Evolutionary conservation across 1,140 invertebrate species (phyloP), one percentile per base, ranked within the genome.

Genomic region (Papilio machaon): DNA sequence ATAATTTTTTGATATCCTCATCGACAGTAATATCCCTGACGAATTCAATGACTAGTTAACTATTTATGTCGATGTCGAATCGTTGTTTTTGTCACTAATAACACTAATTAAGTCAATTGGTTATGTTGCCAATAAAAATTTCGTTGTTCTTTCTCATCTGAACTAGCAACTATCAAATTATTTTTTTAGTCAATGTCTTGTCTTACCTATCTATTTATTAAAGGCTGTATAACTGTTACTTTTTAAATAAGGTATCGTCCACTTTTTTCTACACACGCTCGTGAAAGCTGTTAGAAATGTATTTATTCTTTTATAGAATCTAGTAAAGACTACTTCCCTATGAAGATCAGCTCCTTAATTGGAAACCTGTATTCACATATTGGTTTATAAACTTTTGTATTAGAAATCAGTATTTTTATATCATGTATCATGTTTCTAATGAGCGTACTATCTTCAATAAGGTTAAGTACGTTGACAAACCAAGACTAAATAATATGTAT

Each of bases 251-350:
- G 74, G 74, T 17, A 9, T 17, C 38, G 2, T 73, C 70, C 6
- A 46, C 1, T 73, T 73, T 46, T 49, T 49, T 23, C 9, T 13
- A 3, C 9, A 30, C 19, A 52, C n/a, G 46, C 1, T 52, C 47
- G 46, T 15, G 74, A 76, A 76, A 76, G 74, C 74, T 47, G 47
- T 76, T 76, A 76, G 74, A 49, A 76, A 76, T 15, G 19, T 6
- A 52, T 23, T 8, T 76, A 54, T 35, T 49, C 74, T 76, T 54
- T 30, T 17, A 52, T 54, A 76, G 74, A 35, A 76, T 15, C 74
- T 76, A 54, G n/a, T 52, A 75, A 75, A 76, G 35, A 75, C 19
- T 52, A 13, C 13, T 75, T 67, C 64, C 64, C 4, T 30, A 35
- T 67, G 64, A 67, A 67, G 64, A 67, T 67, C 19, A 23, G 9